phyloP scores from a whole-genome alignment of 2,113 vertebrate genomes.

The Marcusenius ussheri region DNA sequence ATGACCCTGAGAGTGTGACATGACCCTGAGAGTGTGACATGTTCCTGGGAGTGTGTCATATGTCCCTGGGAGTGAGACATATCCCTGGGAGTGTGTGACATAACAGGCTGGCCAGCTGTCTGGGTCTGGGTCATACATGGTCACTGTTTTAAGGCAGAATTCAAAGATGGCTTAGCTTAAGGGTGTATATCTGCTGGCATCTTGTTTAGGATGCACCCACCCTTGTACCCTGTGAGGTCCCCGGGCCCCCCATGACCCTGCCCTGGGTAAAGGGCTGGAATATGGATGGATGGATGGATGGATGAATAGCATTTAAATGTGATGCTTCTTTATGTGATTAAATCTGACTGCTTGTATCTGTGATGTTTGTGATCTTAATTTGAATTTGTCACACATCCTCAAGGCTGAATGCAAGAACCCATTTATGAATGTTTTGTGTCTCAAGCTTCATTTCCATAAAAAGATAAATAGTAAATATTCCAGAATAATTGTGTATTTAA shows the following conservation, averaged over 20 bases:
- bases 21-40: not conserved
- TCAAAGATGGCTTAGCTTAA: not conserved
- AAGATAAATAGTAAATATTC: not conserved
- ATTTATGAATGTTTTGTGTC: not conserved
- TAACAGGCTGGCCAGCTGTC: not conserved
- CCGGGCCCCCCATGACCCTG: not conserved
- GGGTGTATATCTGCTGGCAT: not conserved
- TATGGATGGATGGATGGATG: not conserved
- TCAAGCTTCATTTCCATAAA: not conserved
- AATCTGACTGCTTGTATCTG: not conserved
- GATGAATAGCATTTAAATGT: not conserved
- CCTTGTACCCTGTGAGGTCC: not conserved
- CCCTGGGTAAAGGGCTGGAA: not conserved
- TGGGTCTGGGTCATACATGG: not conserved
- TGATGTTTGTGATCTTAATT: not conserved
- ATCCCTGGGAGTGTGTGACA: not conserved
- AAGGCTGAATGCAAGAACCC: not conserved
- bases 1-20: not conserved
- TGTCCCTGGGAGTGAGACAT: not conserved
- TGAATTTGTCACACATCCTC: constrained; percentile 10
- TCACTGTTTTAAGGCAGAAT: not conserved
- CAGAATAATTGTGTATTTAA: not conserved
- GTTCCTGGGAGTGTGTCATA: not conserved
- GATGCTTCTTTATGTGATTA: not conserved
- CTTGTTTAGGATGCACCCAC: not conserved